A percentile compares a stretch with the other conserved stretches of the same genome.
These are phyloP conservation scores for Rhopilema esculentum DNA, from an alignment of 30 jellyfish, hydroid and myxozoan species.

Conservation along the genomic window DNA sequence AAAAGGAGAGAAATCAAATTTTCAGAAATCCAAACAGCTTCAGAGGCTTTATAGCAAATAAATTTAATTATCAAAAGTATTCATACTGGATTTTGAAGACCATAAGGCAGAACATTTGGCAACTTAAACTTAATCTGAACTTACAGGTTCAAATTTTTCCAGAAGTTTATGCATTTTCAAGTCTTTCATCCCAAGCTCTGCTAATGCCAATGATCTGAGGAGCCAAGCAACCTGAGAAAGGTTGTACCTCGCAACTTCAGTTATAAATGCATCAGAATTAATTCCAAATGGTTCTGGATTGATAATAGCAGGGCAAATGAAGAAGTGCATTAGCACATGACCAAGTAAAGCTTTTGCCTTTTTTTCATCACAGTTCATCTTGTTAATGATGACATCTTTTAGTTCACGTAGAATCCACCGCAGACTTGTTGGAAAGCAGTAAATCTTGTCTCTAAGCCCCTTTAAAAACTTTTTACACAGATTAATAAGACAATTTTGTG, in stretches of 20 bases:
- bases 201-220: conserved; percentile 86
- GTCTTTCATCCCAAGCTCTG: conserved; percentile 92
- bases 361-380: conserved; percentile 58
- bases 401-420: conserved; percentile 84
- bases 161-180: conserved; percentile 63
- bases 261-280: conserved; percentile 92
- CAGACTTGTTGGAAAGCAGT: conserved; percentile 89
- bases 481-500: conserved; percentile 55
- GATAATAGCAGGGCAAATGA: conserved; percentile 93
- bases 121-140: neutral
- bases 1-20: no score
- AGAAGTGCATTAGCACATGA: conserved; percentile 79
- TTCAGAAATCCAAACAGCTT: no score
- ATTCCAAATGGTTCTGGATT: conserved; percentile 98
- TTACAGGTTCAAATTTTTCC: conserved; percentile 86
- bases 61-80: no score
- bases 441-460: conserved; percentile 80
- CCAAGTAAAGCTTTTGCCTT: conserved; percentile 88
- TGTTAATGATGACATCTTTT: conserved; percentile 29
- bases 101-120: no score
- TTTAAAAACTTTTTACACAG: conserved; percentile 79
- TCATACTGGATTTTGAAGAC: no score
- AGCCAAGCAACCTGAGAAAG: conserved; percentile 89
- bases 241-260: conserved; percentile 92
- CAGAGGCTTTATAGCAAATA: no score